Evolutionary conservation across 2,888 invertebrate species (phyloP).

Genomic region (Entomobrya multifasciata): DNA sequence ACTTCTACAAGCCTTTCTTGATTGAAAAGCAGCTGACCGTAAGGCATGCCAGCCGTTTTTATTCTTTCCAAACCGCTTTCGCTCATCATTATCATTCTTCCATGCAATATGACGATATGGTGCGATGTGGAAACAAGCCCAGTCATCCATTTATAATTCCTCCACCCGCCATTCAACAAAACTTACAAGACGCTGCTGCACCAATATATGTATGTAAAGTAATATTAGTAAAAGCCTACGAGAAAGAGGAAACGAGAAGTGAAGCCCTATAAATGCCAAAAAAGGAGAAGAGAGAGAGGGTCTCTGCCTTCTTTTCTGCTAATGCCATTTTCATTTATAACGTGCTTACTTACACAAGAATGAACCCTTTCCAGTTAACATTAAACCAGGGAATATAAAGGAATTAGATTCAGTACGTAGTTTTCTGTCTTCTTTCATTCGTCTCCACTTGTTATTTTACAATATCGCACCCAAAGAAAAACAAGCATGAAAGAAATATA

Average conservation of each 20-base stretch:
- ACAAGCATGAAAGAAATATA: too few species aligned
- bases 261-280: slow-evolving; percentile 34
- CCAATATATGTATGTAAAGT: not conserved
- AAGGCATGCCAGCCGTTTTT: slow-evolving; percentile 33
- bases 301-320: slow-evolving; percentile 5
- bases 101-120: slow-evolving; percentile 25
- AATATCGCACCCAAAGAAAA: too few species aligned
- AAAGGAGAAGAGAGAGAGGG: not conserved
- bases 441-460: not conserved
- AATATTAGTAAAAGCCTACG: not conserved
- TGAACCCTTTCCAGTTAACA: slow-evolving; percentile 56
- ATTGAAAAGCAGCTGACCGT: slow-evolving; percentile 52
- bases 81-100: slow-evolving; percentile 49
- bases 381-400: slow-evolving; percentile 37
- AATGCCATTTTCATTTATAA: slow-evolving; percentile 68
- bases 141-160: slow-evolving; percentile 42
- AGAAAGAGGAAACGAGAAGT: slow-evolving; percentile 28
- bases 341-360: slow-evolving; percentile 64
- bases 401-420: slow-evolving; percentile 43
- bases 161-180: not conserved
- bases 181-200: not conserved
- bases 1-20: not conserved
- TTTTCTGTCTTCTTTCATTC: slow-evolving; percentile 10
- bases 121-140: not conserved
- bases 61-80: slow-evolving; percentile 28